These are phyloP conservation scores for Phycodurus eques DNA, from an alignment of 2,113 vertebrate species.

Conservation along the genomic window DNA sequence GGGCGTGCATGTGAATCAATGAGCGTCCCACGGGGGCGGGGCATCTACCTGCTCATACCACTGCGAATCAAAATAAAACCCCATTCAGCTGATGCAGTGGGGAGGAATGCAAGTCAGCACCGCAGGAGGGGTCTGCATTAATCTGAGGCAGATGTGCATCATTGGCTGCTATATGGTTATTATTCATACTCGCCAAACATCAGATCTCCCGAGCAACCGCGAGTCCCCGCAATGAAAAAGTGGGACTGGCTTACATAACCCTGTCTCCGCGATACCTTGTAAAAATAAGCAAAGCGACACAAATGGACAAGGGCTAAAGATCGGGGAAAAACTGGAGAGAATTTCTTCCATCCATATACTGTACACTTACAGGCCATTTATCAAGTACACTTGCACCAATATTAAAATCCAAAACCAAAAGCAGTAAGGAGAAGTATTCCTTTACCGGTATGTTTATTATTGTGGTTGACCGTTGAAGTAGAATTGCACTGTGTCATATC, in stretches of 20 bases:
- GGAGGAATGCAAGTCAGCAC: constrained; percentile 66
- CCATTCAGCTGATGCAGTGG: constrained; percentile 54
- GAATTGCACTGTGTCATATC: not conserved
- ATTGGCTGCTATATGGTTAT: constrained; percentile 65
- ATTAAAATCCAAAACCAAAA: not conserved
- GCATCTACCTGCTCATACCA: constrained; percentile 56
- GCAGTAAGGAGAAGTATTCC: not conserved
- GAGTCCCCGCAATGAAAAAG: constrained; percentile 64
- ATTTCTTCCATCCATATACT: not conserved
- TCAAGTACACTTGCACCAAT: not conserved
- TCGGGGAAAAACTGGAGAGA: constrained; percentile 49
- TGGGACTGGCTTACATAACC: constrained; percentile 73
- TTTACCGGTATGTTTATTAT: not conserved
- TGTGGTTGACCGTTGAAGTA: not conserved
- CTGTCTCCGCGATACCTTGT: constrained; percentile 63
- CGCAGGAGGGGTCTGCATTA: constrained; percentile 67
- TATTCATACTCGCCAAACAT: constrained; percentile 70
- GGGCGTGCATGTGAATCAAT: constrained; percentile 17
- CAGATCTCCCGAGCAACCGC: constrained; percentile 48
- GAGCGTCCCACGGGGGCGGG: constrained; percentile 32
- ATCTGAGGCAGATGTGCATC: constrained; percentile 72
- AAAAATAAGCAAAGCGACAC: constrained; percentile 66
- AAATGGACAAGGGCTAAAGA: constrained; percentile 55
- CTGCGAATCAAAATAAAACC: constrained; percentile 60
- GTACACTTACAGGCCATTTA: not conserved